Conservation (phyloP, 2,888 invertebrate species). For the Synergus laeviventris region DNA sequence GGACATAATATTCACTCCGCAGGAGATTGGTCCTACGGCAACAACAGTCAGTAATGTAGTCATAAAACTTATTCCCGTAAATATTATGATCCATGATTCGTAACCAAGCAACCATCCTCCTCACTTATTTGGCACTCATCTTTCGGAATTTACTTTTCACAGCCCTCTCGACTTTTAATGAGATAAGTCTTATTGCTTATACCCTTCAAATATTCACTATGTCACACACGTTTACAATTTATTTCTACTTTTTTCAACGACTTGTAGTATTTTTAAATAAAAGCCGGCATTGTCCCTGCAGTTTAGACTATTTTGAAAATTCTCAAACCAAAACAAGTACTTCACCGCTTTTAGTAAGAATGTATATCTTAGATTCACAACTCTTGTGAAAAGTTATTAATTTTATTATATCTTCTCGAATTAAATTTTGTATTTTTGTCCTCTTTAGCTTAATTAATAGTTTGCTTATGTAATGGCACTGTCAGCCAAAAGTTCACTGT, state of each 20-base stretch:
- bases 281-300: background rate
- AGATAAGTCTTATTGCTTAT: background rate
- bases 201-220: background rate
- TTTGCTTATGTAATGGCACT: background rate
- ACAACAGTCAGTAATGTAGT: background rate
- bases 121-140: constrained; percentile 1
- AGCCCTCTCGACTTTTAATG: background rate
- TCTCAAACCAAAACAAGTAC: background rate
- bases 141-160: background rate
- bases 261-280: background rate
- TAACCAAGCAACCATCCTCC: constrained; percentile 23
- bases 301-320: background rate
- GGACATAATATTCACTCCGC: constrained; percentile 1
- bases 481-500: background rate
- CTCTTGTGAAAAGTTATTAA: background rate
- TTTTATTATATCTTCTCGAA: background rate
- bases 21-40: background rate
- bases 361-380: background rate
- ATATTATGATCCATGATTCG: background rate
- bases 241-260: background rate
- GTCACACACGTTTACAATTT: background rate
- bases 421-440: background rate
- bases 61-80: background rate
- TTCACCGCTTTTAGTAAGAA: background rate
- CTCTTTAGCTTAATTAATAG: background rate